Base-by-base conservation (phyloP, 2,888 invertebrate species). In the Stegana nigrithorax region DNA sequence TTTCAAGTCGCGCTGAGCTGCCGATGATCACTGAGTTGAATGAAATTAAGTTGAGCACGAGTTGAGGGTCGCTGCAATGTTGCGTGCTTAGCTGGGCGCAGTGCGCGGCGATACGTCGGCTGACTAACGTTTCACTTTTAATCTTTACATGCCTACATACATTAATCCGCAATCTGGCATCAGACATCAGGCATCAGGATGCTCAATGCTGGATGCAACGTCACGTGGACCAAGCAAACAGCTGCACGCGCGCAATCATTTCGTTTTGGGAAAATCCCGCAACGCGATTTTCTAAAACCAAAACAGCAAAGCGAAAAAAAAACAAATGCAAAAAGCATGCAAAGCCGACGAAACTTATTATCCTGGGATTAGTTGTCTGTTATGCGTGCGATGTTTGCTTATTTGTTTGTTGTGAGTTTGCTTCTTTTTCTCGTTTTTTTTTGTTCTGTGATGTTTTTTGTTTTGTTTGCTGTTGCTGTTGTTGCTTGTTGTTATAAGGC, bases 161-260 rank as follows among this genome's bases (percentile, higher is more conserved):
- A 77, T 76, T 78, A 76, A 76, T 76, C 75, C 75, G 65, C 63
- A 60, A 66, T 64, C 74, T 36, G 59, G n/a, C n/a, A n/a, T n/a
- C n/a, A n/a, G n/a, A n/a, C n/a, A n/a, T n/a, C n/a, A n/a, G n/a
- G n/a, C n/a, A n/a, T n/a, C n/a, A n/a, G n/a, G n/a, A n/a, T n/a
- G n/a, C n/a, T n/a, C n/a, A n/a, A n/a, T n/a, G 36, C 51, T 32
- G 26, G 27, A 32, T 29, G 19, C 60, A 21, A 32, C 51, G 77
- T 70, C 75, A 76, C 75, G 78, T 75, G 75, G 78, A 70, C 72
- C 63, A 62, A 66, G 73, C 71, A 78, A 76, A 78, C 75, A 76
- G 64, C 56, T 60, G 75, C 75, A 76, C 77, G 77, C 77, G 75
- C 55, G 32, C 12, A 12, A n/a, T n/a, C n/a, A n/a, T n/a, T n/a